Evolutionary conservation across 2,113 vertebrate genomes (phyloP), one percentile per base, ranked within the genome.

Genomic region (Lampris megalopsis): DNA sequence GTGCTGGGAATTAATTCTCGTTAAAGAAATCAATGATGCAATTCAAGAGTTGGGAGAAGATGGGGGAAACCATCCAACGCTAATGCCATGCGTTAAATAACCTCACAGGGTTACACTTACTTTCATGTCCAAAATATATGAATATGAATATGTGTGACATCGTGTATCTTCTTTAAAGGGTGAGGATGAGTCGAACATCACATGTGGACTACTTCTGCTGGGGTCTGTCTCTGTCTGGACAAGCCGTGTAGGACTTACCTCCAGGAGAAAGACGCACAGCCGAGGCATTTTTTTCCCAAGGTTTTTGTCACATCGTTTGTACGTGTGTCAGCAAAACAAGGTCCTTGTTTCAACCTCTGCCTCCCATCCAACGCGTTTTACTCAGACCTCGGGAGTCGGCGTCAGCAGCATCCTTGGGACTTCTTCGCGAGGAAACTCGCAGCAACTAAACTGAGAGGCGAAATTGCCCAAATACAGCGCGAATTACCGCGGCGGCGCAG

Each of bases 241-340:
- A 71, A 38, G 40, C 42, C 9, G 11, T 5, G 48, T 60, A 43
- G 6, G 71, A 88, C 91, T 92, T 49, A 92, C 91, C 91, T 85
- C 66, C 0, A 92, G 81, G 75, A 92, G 67, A 64, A 24, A 65
- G 56, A 84, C 73, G 82, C 78, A 69, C 54, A 60, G 63, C 76
- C 75, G 86, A 75, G 74, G 85, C 91, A 92, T 92, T 82, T 36
- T 86, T 92, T 82, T 36, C 85, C 86, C 73, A 75, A 7, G 36
- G 35, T 59, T 0, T 36, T 73, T 6, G 66, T 87, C 80, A 91
- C 86, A 85, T 88, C 0, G 63, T 84, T 61, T 10, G 36, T 73
- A 77, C 3, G 3, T 5, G 54, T 11, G 41, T 1, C 37, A 9
- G 10, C 54, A 52, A 63, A 63, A 77, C 73, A 11, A 37, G 72